phyloP scores from a whole-genome alignment of 2,797 vertebrate genomes.

The Lagothrix lagotricha region DNA sequence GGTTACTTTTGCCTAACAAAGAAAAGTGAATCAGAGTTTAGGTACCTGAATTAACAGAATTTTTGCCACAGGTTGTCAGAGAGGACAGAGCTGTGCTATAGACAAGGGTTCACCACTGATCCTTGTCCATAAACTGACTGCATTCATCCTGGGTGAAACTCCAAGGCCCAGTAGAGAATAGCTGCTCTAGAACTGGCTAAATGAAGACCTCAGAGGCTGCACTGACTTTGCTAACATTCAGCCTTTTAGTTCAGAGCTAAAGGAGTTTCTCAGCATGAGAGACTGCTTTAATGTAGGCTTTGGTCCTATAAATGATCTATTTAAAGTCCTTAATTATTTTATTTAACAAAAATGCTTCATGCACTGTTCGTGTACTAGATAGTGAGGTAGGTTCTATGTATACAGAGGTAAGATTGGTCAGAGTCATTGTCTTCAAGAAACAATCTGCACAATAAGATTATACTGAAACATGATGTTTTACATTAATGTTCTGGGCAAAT shows the following conservation, averaged over 20 bases:
- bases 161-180: neutral
- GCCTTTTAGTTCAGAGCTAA: neutral
- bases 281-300: neutral
- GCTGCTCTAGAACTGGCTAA: neutral
- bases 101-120: neutral
- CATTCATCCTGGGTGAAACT: neutral
- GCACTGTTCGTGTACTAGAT: neutral
- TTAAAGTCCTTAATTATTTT: neutral
- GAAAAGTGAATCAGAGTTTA: neutral
- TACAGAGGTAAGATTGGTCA: neutral
- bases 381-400: neutral
- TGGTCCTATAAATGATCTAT: neutral
- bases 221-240: neutral
- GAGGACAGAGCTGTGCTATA: neutral
- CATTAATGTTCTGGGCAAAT: neutral
- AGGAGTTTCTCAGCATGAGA: neutral
- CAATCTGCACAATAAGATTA: neutral
- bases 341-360: neutral
- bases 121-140: neutral
- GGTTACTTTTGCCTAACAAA: neutral
- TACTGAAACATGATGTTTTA: neutral
- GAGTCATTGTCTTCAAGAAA: neutral
- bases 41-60: neutral
- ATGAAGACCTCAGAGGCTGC: neutral
- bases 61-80: neutral